Percentiles rank a stretch among this genome's conserved stretches.
phyloP scores from a whole-genome alignment of 2,797 vertebrate species.

The Microctenopoma steveboyesi region DNA sequence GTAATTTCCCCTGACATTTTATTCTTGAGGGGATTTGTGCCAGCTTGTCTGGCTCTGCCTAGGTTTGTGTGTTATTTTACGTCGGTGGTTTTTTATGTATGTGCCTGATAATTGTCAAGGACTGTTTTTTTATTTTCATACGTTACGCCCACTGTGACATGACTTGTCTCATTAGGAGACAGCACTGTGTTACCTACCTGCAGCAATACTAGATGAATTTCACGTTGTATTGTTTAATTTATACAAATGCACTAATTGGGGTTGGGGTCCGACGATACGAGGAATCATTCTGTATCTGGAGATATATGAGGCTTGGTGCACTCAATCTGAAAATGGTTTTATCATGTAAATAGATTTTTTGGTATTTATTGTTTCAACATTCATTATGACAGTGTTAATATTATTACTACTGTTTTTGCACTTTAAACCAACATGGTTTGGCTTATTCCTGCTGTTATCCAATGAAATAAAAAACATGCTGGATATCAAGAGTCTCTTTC shows the following conservation, averaged over 20 bases:
- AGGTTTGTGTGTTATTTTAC: slow-evolving; percentile 4
- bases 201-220: slow-evolving; percentile 38
- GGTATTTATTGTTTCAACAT: slow-evolving; percentile 51
- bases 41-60: slow-evolving; percentile 17
- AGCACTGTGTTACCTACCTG: slow-evolving; percentile 48
- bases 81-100: not conserved
- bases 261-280: not conserved
- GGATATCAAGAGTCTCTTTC: slow-evolving; percentile 24
- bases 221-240: slow-evolving; percentile 13
- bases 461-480: slow-evolving; percentile 67
- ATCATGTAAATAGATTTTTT: slow-evolving; percentile 49
- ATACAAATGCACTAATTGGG: slow-evolving; percentile 28
- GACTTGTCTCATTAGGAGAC: slow-evolving; percentile 24
- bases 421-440: slow-evolving; percentile 65
- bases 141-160: slow-evolving; percentile 44
- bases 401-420: slow-evolving; percentile 57
- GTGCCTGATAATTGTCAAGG: slow-evolving; percentile 52
- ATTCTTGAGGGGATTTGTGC: not conserved
- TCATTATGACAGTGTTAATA: slow-evolving; percentile 22
- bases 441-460: slow-evolving; percentile 49
- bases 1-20: slow-evolving; percentile 28
- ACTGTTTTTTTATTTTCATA: slow-evolving; percentile 34
- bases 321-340: slow-evolving; percentile 30
- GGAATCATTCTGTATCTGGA: slow-evolving; percentile 17
- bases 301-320: slow-evolving; percentile 10